Evolutionary conservation across 2,113 vertebrate genomes (phyloP), one percentile per base, ranked within the genome.

Genomic region (Mandrillus leucophaeus): DNA sequence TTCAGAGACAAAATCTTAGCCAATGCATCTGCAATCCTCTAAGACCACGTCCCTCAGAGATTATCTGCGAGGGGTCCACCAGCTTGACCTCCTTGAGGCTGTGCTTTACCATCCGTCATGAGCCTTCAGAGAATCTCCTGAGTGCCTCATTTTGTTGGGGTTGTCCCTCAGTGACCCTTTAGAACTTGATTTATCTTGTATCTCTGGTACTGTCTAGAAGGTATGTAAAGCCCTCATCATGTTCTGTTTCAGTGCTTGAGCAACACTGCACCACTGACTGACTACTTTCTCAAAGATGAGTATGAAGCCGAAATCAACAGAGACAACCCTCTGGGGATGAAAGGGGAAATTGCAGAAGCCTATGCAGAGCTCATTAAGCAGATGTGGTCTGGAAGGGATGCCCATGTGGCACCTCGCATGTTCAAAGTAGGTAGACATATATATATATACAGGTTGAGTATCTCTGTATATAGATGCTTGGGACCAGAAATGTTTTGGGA

Each of bases 311-410:
- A 99, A 98, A 99, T 99, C 98, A 99, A 99, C 98, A 98, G 99
- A 88, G 99, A 99, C 95, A 99, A 99, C 96, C 99, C 99, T 0
- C 98, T 99, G 95, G 99, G 99, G n/a, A 99, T 99, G 99, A 99
- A 99, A 96, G 99, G 99, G 38, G 99, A 99, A 98, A 99, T 99
- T 2, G 99, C 99, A 7, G 99, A 99, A 98, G 99, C 99, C 90
- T 99, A 99, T 5, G 99, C 99, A 48, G 99, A 99, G 64, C 99
- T 99, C 79, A 99, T 99, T 80, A 99, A 99, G 97, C 99, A 99
- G 98, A 99, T 99, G 98, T 99, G 99, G 99, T 99, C 99, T 93
- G 99, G 99, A 96, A 99, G 99, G 66, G 99, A 99, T 91, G 99
- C 99, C 92, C 99, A 99, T 0, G 99, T 99, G 97, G 99, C 99